Evolutionary conservation across 2,888 invertebrate genomes (phyloP), one percentile per base, ranked within the genome.

Genomic region (Acrobasis consociella): DNA sequence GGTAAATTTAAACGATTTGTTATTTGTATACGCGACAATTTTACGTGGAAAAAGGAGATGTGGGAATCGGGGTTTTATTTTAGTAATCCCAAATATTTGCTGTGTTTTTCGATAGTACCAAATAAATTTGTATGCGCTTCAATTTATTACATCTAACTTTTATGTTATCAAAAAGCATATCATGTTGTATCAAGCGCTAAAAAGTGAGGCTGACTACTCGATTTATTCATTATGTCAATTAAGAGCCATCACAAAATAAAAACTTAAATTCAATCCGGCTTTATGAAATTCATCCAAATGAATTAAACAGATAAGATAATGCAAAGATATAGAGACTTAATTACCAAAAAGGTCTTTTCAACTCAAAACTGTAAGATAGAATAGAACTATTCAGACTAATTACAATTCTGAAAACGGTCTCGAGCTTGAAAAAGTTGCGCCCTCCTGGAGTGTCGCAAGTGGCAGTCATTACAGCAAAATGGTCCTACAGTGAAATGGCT

Each of bases 401-500:
- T 42, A 39, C 53, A 55, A 16, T 56, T 39, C 56, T 42, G 16
- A 42, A 56, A 42, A 56, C 42, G 17, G 39, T 42, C 11, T 42
- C 10, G 15, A 11, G 46, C 13, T 46, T 42, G 42, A 42, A 42
- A 42, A 42, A 42, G 42, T 42, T 42, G 13, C 42, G 13, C 17
- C 51, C 51, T 15, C 22, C 7, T 58, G 56, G 42, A 58, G 58
- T 46, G 46, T 42, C 39, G 42, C 17, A 11, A 39, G 39, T 58
- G 16, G 22, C 11, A 58, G 58, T 58, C 58, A 49, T 58, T 58
- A 58, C 22, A 46, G 13, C n/a, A 13, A 49, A 58, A 58, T 39
- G 46, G 58, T 49, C 31, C 64, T 39, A 39, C 69, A 70, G 74
- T 72, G 71, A 73, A 74, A 74, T 73, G 74, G 76, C 74, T 80